Evolutionary conservation across 1,140 invertebrate genomes (phyloP).

Genomic region (Camponotus floridanus): DNA sequence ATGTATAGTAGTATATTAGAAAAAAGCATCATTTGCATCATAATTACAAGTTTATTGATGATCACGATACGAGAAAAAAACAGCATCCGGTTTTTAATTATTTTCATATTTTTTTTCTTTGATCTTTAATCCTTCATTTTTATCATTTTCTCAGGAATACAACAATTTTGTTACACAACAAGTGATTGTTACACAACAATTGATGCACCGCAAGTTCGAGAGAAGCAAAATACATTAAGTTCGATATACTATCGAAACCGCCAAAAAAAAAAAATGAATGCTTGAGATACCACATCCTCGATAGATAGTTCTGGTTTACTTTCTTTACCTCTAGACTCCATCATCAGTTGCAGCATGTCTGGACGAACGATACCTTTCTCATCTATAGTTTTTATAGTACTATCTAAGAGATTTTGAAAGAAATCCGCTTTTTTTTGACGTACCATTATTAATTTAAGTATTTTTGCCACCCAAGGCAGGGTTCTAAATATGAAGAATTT

Average conservation of each 20-base stretch:
- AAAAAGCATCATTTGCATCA: too few relatives aligned
- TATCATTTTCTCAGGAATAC: too few relatives aligned
- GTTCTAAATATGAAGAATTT: neutral
- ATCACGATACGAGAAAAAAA: too few relatives aligned
- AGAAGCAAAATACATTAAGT: constrained; percentile 83
- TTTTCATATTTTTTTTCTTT: too few relatives aligned
- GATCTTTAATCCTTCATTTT: too few relatives aligned
- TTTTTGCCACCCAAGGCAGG: neutral
- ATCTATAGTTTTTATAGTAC: constrained; percentile 9
- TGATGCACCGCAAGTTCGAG: constrained; percentile 86
- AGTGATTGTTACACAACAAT: too few relatives aligned
- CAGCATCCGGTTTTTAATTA: too few relatives aligned
- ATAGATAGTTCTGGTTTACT: neutral
- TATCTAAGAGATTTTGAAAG: constrained; percentile 13
- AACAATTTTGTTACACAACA: too few relatives aligned
- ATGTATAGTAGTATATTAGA: too few relatives aligned
- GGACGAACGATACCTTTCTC: constrained; percentile 25
- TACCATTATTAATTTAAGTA: constrained; percentile 13
- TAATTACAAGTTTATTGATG: too few relatives aligned
- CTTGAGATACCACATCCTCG: constrained; percentile 65
- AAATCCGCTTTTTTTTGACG: neutral
- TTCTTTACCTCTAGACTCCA: constrained; percentile 31
- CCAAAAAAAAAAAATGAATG: constrained; percentile 86
- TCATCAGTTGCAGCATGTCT: constrained; percentile 60
- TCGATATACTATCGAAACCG: constrained; percentile 87